Evolutionary conservation across 2,888 invertebrate species (phyloP), one percentile per base, ranked within the genome.

Genomic region (Podabrus alpinus): DNA sequence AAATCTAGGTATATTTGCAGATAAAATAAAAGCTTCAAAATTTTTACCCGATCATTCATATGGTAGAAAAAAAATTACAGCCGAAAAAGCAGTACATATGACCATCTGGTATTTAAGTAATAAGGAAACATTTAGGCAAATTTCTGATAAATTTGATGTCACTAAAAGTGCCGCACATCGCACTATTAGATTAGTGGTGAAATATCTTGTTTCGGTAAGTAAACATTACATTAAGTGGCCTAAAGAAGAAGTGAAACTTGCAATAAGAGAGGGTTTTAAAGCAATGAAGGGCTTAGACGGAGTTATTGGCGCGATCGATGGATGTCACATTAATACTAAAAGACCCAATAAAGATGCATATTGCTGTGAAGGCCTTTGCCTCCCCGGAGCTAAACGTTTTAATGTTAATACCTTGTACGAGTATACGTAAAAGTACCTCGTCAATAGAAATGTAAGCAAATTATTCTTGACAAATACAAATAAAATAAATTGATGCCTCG

Each of bases 241-340:
- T 3, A 66, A 11, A 9, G 15, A 60, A 9, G 60, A 9, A 9
- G 67, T 59, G 24, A 25, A 59, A 2, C 10, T 24, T 11, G 11
- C n/a, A 67, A 79, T 76, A 59, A 17, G 17, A 13, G 29, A 64
- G 13, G 60, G 15, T 13, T 76, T 73, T 71, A 2, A 29, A 7
- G 13, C 11, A 3, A 79, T 70, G 21, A 66, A 75, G 13, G 71
- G 45, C 11, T 71, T 80, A 3, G 76, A 74, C 2, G 74, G 72
- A 15, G 64, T 81, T 11, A 73, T 81, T 64, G 81, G 81, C 7
- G 75, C 73, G 0, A 80, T 81, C 16, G 81, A 78, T 19, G 75
- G 79, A 15, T 77, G 73, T 1, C 80, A 81, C 68, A 80, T 82
- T 9, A 62, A 45, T 1, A 82, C 81, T 7, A 73, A 69, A 66